Evolutionary conservation across 2,113 vertebrate species (phyloP).

Genomic region (Catharus fuscescens): DNA sequence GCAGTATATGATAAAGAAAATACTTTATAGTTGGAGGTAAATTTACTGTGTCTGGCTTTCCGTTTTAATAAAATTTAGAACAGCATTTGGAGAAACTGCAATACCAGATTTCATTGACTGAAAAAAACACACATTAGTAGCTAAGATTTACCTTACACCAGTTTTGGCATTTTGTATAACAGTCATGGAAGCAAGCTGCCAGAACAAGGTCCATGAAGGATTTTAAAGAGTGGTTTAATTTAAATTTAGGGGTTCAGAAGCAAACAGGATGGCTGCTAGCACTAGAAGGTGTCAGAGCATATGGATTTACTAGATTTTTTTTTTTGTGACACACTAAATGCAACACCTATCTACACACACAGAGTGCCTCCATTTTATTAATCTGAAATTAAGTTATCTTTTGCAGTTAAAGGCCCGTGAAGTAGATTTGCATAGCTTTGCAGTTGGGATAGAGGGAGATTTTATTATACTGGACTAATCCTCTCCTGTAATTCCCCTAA

Average conservation of each 20-base stretch:
- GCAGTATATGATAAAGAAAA: not conserved
- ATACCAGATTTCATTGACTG: not conserved
- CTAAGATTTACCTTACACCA: not conserved
- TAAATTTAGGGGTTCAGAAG: not conserved
- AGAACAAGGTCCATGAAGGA: not conserved
- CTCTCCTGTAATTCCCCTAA: not conserved
- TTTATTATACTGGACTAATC: not conserved
- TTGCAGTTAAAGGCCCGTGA: not conserved
- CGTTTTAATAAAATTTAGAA: constrained; percentile 18
- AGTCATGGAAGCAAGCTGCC: not conserved
- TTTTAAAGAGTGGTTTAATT: not conserved
- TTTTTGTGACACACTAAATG: not conserved
- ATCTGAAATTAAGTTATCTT: not conserved
- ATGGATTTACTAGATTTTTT: not conserved
- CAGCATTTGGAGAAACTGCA: not conserved
- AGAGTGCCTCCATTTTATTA: not conserved
- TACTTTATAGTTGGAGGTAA: not conserved
- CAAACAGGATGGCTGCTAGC: not conserved
- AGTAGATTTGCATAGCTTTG: not conserved
- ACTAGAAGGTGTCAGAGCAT: not conserved
- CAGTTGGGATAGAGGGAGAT: not conserved
- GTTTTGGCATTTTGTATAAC: not conserved
- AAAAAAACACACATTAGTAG: not conserved
- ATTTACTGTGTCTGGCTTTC: not conserved
- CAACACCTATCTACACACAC: not conserved